A percentile compares a stretch with the other conserved stretches of the same genome.
These are phyloP conservation scores for Nyctibius bracteatus DNA, from an alignment of 2,113 vertebrate genomes.

Conservation along the genomic window DNA sequence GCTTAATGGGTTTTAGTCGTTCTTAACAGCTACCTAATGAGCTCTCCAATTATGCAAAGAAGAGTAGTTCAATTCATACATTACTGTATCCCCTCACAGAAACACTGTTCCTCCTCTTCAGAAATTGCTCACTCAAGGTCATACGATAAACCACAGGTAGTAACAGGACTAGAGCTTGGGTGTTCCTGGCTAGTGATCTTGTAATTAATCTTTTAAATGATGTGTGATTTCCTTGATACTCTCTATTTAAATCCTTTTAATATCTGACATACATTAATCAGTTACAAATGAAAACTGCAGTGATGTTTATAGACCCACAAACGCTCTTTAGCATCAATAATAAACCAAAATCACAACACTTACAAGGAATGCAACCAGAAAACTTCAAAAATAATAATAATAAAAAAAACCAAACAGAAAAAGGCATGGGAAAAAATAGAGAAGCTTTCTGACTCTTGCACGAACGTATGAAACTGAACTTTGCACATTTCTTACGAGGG, in stretches of 20 bases:
- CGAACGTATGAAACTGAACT: neutral
- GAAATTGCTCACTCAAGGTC: neutral
- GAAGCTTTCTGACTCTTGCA: neutral
- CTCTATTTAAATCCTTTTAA: neutral
- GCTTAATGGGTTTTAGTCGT: neutral
- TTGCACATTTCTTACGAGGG: neutral
- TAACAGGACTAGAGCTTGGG: neutral
- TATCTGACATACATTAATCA: neutral
- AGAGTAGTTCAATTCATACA: neutral
- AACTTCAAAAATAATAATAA: neutral
- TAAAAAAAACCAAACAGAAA: no score
- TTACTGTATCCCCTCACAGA: neutral
- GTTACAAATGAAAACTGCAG: neutral
- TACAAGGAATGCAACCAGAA: neutral
- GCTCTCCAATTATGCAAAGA: neutral
- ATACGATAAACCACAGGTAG: neutral
- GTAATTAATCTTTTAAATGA: neutral
- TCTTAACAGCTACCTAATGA: slow-evolving; percentile 18
- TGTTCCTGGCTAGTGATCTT: neutral
- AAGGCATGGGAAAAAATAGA: neutral
- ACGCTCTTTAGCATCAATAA: neutral
- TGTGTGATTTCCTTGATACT: neutral
- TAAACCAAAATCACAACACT: neutral
- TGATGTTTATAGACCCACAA: neutral
- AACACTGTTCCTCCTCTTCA: neutral